phyloP scores from a whole-genome alignment of 1,140 invertebrate genomes.

The Drosophila leontia region DNA sequence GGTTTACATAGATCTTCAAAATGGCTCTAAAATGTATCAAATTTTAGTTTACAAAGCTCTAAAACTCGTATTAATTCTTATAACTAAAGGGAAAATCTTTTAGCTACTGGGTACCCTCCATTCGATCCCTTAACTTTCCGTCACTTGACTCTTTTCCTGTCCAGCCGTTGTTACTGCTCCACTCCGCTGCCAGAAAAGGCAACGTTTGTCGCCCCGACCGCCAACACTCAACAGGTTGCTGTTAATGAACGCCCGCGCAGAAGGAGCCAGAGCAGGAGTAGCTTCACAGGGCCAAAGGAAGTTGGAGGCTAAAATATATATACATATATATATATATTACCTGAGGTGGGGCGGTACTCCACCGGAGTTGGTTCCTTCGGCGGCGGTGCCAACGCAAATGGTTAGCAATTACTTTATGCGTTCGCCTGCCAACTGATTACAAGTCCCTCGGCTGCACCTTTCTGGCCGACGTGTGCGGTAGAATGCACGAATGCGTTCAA shows the following conservation, averaged over 20 bases:
- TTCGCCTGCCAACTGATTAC: constrained; percentile 82
- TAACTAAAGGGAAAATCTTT: no score
- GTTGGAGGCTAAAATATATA: constrained; percentile 2
- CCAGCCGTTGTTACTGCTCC: background rate
- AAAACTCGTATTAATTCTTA: no score
- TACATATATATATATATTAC: background rate
- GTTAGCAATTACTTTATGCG: constrained; percentile 83
- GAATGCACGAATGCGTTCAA: constrained; percentile 81
- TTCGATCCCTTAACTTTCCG: background rate
- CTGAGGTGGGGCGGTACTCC: constrained; percentile 20
- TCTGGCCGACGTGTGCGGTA: constrained; percentile 75
- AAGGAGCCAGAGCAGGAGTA: constrained; percentile 7
- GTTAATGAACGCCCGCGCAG: constrained; percentile 81
- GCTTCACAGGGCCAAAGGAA: constrained; percentile 9
- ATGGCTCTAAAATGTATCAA: no score
- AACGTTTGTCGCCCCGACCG: constrained; percentile 75
- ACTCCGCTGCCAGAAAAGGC: constrained; percentile 65
- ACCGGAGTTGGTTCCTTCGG: constrained; percentile 38
- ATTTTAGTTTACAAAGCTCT: background rate
- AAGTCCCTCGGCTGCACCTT: constrained; percentile 71
- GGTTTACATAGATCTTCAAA: no score
- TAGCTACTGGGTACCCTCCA: background rate
- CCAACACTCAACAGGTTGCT: constrained; percentile 78
- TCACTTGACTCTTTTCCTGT: constrained; percentile 7
- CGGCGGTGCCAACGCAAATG: constrained; percentile 79